phyloP scores from a whole-genome alignment of 1,140 invertebrate genomes.

The Campoletis sonorensis region DNA sequence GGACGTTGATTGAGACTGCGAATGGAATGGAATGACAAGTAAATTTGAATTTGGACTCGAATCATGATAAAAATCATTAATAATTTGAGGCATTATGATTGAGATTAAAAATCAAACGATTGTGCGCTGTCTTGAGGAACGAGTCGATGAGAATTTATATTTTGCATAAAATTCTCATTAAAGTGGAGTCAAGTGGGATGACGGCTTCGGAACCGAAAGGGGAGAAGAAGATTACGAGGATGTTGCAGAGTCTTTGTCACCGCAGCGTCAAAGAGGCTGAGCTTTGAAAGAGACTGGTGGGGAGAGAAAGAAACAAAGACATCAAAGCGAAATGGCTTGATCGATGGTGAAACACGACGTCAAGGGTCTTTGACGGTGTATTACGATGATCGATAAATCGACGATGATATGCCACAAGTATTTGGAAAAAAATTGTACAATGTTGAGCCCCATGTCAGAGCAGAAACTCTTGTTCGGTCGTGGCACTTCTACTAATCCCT shows the following conservation, averaged over 20 bases:
- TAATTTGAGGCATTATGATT: neutral
- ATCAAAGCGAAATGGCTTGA: neutral
- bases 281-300: neutral
- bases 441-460: neutral
- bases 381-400: slow-evolving; percentile 22
- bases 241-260: neutral
- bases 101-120: neutral
- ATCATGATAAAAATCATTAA: neutral
- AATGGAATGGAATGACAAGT: too few species aligned
- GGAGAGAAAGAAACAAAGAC: neutral
- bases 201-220: neutral
- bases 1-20: too few species aligned
- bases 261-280: neutral
- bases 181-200: neutral
- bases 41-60: too few species aligned
- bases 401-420: neutral
- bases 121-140: neutral
- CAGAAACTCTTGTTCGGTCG: neutral
- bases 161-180: slow-evolving; percentile 12
- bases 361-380: neutral
- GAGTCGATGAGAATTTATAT: neutral
- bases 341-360: neutral
- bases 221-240: neutral
- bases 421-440: neutral
- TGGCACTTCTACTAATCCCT: neutral